Evolutionary conservation across 2,797 vertebrate species (phyloP).

Genomic region (Hozukius guyotensis): DNA sequence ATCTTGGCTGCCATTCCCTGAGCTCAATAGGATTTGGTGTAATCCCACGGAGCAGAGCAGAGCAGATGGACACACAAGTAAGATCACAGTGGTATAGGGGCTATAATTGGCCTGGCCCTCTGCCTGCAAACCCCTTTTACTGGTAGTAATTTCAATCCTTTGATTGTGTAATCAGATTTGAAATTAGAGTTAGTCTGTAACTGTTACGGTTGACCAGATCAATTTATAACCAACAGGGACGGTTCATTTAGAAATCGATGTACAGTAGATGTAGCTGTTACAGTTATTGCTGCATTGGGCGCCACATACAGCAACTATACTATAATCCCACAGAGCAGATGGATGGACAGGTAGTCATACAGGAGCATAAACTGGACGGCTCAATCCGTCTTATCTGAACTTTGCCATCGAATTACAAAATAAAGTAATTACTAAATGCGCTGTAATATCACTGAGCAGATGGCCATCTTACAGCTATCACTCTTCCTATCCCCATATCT

Average conservation of each 20-base stretch:
- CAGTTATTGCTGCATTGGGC: neutral
- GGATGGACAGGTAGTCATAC: conserved; percentile 12
- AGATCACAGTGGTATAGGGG: conserved; percentile 72
- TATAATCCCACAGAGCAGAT: conserved; percentile 46
- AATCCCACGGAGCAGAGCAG: conserved; percentile 78
- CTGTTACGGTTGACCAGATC: neutral
- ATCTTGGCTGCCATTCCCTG: conserved; percentile 69
- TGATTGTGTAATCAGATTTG: conserved; percentile 59
- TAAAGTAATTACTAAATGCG: conserved; percentile 21
- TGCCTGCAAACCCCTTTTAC: conserved; percentile 61
- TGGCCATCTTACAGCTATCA: conserved; percentile 23
- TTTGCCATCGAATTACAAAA: conserved; percentile 30
- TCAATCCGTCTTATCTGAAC: neutral
- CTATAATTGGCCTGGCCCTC: conserved; percentile 70
- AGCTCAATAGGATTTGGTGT: conserved; percentile 83
- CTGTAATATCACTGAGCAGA: conserved; percentile 10
- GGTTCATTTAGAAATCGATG: neutral
- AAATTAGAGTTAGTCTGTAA: conserved; percentile 5
- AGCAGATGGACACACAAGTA: conserved; percentile 81
- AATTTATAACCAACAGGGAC: neutral
- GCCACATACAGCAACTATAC: neutral
- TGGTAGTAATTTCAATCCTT: conserved; percentile 56
- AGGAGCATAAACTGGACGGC: neutral
- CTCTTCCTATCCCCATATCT: conserved; percentile 30
- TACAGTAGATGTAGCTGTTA: neutral